These are phyloP conservation scores for Reticulitermes lucifugus DNA, from an alignment of 2,888 invertebrate species.

Conservation along the genomic window DNA sequence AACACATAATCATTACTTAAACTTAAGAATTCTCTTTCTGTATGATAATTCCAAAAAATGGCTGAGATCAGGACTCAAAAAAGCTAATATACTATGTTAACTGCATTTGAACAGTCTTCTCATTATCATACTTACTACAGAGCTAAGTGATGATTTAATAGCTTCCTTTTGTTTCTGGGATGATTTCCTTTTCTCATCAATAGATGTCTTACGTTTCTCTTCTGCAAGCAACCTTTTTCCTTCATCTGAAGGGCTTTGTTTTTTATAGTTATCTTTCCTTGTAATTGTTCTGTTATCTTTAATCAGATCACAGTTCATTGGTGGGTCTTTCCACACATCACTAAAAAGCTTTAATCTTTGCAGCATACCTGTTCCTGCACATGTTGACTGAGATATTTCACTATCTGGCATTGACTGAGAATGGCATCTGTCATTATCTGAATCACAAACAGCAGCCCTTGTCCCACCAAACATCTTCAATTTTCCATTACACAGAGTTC, in stretches of 20 bases:
- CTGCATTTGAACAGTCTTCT: too few relatives aligned
- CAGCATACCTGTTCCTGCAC: slow-evolving; percentile 31
- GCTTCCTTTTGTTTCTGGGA: slow-evolving; percentile 74
- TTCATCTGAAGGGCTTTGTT: background rate
- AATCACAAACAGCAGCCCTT: background rate
- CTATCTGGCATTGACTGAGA: background rate
- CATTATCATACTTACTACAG: slow-evolving; percentile 67
- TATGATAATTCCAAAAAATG: too few relatives aligned
- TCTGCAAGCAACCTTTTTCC: slow-evolving; percentile 64
- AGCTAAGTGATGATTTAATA: slow-evolving; percentile 73
- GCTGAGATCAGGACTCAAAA: too few relatives aligned
- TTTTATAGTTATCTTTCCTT: background rate
- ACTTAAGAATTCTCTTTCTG: too few relatives aligned
- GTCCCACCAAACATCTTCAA: slow-evolving; percentile 46
- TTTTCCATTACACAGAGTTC: slow-evolving; percentile 4
- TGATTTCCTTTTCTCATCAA: slow-evolving; percentile 72
- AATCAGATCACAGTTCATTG: background rate
- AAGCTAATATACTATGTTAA: too few relatives aligned
- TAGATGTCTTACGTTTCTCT: slow-evolving; percentile 74
- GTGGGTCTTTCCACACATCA: slow-evolving; percentile 59
- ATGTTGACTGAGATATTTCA: background rate
- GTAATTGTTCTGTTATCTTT: background rate
- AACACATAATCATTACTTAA: too few relatives aligned
- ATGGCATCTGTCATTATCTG: background rate
- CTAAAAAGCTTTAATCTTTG: slow-evolving; percentile 46